Percentiles rank a stretch among this genome's conserved stretches.
Conservation (phyloP, 2,797 vertebrate species). For the Hyperoplus immaculatus region DNA sequence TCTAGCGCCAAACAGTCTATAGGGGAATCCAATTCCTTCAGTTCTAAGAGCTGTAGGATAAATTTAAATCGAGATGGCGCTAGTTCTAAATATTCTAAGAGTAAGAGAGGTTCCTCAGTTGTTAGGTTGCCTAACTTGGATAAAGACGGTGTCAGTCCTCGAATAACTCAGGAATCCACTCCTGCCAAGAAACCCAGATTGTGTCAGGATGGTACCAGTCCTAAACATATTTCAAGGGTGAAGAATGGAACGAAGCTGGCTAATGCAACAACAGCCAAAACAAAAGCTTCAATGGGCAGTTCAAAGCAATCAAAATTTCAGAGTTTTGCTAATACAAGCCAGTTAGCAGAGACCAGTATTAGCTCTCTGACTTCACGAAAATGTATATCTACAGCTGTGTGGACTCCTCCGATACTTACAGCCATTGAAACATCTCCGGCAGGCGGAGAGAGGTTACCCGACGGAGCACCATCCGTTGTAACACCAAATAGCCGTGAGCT, state of each 20-base stretch:
- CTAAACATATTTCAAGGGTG: conserved; percentile 11
- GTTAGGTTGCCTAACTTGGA: background rate
- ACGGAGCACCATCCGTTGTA: conserved; percentile 47
- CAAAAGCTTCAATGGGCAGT: conserved; percentile 12
- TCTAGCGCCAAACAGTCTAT: background rate
- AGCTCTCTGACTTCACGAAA: conserved; percentile 15
- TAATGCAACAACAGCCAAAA: conserved; percentile 42
- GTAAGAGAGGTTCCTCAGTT: background rate
- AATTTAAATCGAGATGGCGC: background rate
- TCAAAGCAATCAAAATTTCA: conserved; percentile 18
- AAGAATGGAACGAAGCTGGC: conserved; percentile 35
- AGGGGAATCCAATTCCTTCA: conserved; percentile 15
- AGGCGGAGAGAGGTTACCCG: conserved; percentile 15
- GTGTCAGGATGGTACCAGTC: background rate
- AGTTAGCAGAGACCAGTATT: background rate
- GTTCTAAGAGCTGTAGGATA: background rate
- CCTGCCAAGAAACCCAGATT: conserved; percentile 47
- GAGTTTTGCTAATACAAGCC: background rate
- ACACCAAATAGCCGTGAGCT: conserved; percentile 67
- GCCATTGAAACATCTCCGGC: conserved; percentile 11
- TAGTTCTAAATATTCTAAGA: background rate
- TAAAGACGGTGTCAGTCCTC: conserved; percentile 1
- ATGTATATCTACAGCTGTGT: conserved; percentile 44
- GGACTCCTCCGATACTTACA: conserved; percentile 60
- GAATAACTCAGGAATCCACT: background rate